phyloP scores from a whole-genome alignment of 2,113 vertebrate genomes.

The Pipra filicauda region DNA sequence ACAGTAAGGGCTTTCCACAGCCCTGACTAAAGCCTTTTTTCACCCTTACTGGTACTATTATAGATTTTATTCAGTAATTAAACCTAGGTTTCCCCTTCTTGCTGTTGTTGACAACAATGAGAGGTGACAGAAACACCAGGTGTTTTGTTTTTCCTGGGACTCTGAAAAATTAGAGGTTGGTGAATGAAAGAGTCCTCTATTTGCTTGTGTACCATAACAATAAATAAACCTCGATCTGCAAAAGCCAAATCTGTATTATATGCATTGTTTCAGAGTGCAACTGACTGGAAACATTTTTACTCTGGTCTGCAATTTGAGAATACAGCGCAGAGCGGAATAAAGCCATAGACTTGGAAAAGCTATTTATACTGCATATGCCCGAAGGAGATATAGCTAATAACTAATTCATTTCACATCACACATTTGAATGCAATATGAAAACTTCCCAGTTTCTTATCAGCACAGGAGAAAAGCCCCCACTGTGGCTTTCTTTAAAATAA shows the following conservation, averaged over 20 bases:
- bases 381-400: slow-evolving; percentile 27
- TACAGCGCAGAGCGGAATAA: not conserved
- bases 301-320: not conserved
- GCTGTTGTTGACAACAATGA: not conserved
- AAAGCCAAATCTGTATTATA: not conserved
- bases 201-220: not conserved
- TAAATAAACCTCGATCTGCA: not conserved
- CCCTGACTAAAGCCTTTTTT: not conserved
- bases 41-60: not conserved
- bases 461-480: not conserved
- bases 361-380: slow-evolving; percentile 51
- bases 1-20: not conserved
- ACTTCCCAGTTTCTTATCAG: slow-evolving; percentile 42
- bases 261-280: not conserved
- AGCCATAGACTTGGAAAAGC: slow-evolving; percentile 25
- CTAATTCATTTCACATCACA: slow-evolving; percentile 42
- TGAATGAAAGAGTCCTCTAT: not conserved
- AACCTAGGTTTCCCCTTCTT: not conserved
- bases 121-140: not conserved
- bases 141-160: not conserved
- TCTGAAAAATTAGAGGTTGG: not conserved
- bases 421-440: slow-evolving; percentile 38
- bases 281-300: not conserved
- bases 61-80: not conserved
- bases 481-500: slow-evolving; percentile 48